Percentiles rank a stretch among this genome's conserved stretches.
Evolutionary conservation across 1,140 invertebrate genomes (phyloP).

Genomic region (Laupala kohalensis): DNA sequence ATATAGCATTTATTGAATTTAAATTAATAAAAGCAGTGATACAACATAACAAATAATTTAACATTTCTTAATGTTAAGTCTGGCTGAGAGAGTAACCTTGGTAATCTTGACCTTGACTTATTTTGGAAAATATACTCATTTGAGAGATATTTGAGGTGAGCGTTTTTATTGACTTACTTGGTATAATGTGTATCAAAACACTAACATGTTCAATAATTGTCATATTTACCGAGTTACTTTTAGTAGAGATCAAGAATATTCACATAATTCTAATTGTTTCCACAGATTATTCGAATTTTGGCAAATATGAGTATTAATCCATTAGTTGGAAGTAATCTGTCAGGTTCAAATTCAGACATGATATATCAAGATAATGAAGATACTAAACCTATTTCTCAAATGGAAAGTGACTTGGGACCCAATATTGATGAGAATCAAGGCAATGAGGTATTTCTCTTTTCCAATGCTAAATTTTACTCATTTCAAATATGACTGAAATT

Average conservation of each 20-base stretch:
- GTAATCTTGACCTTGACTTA: too few species aligned
- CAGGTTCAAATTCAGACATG: constrained; percentile 20
- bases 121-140: too few species aligned
- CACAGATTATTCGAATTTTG: constrained; percentile 48
- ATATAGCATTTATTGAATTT: too few species aligned
- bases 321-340: constrained; percentile 44
- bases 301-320: constrained; percentile 61
- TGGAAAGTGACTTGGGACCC: not conserved
- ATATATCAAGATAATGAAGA: not conserved
- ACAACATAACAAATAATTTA: too few species aligned
- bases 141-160: too few species aligned
- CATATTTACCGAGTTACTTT: not conserved
- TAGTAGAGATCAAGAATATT: too few species aligned
- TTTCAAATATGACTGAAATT: not conserved
- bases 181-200: too few species aligned
- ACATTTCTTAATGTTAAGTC: too few species aligned
- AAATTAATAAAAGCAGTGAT: too few species aligned
- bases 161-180: too few species aligned
- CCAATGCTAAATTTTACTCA: not conserved
- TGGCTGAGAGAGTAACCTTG: too few species aligned
- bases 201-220: not conserved
- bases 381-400: not conserved
- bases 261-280: too few species aligned
- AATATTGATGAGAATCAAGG: not conserved
- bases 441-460: not conserved